These are phyloP conservation scores for Cervus canadensis DNA, from an alignment of 2,113 vertebrate species.

Conservation along the genomic window DNA sequence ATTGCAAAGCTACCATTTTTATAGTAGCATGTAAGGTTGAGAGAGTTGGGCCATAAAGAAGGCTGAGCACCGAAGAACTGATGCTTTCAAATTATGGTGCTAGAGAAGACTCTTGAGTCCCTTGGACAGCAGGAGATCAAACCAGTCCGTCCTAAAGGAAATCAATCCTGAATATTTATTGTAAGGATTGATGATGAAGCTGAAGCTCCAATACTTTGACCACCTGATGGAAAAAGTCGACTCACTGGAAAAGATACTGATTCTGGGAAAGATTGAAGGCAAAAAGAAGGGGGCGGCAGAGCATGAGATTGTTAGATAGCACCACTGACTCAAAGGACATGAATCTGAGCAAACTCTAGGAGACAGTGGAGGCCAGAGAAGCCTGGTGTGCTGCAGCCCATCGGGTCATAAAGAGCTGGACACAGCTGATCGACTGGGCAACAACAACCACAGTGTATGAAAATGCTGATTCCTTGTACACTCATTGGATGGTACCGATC, in stretches of 20 bases:
- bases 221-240: neutral
- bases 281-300: neutral
- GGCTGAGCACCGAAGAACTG: neutral
- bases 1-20: neutral
- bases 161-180: neutral
- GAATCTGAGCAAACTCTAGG: neutral
- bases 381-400: neutral
- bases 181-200: neutral
- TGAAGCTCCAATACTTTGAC: neutral
- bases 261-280: neutral
- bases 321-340: neutral
- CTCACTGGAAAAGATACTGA: neutral
- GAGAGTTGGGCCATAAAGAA: neutral
- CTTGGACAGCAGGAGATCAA: neutral
- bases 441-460: neutral
- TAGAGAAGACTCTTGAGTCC: neutral
- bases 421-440: neutral
- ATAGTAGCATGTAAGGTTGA: neutral
- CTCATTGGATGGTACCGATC: neutral
- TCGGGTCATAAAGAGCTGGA: neutral
- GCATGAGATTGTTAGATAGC: neutral
- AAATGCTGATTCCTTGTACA: neutral
- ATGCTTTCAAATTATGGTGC: neutral
- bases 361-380: neutral
- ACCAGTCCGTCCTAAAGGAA: neutral